Base-by-base conservation (phyloP, 2,113 vertebrate species). In the Dunckerocampus dactyliophorus region DNA sequence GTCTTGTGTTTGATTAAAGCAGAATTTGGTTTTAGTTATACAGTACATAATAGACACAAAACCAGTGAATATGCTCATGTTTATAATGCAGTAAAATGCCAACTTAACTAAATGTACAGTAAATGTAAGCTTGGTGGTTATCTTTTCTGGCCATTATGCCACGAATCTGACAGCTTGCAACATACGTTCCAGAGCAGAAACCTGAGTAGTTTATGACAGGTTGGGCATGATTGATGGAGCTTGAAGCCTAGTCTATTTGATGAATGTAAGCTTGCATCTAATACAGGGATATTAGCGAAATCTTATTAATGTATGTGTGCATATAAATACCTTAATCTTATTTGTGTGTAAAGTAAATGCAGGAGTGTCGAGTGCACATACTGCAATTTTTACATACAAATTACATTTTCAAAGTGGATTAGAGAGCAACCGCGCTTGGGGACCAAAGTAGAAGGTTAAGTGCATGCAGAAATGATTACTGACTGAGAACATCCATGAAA, bases 151-250 rank as follows among this genome's bases (percentile, higher is more conserved):
- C 57, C 48, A 45, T 64, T 56, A 13, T 24, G 22, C 39, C 37
- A 47, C 0, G 8, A 60, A 48, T 24, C 16, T 10, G 64, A 80
- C 59, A 75, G 74, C 73, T 68, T 59, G 60, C 59, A 19, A 62
- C 77, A 79, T 79, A 75, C 63, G 63, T 79, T 75, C 20, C 16
- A 56, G 72, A 51, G 39, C 59, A 61, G 60, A 24, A 53, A 65
- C 49, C 62, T 59, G 58, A 48, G 47, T 54, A 15, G 59, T 79
- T 77, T 71, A 70, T 68, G 73, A 75, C 64, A 63, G 62, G 39
- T 69, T 58, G 65, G 62, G 47, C 22, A 15, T 70, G 68, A 82
- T 28, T 65, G 69, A 79, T 76, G 59, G 11, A 8, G 53, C 39
- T 47, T 54, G 43, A 47, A 10, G 65, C 53, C 39, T 9, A 56